Conservation (phyloP, 2,113 vertebrate genomes). For the Parotia lawesii region DNA sequence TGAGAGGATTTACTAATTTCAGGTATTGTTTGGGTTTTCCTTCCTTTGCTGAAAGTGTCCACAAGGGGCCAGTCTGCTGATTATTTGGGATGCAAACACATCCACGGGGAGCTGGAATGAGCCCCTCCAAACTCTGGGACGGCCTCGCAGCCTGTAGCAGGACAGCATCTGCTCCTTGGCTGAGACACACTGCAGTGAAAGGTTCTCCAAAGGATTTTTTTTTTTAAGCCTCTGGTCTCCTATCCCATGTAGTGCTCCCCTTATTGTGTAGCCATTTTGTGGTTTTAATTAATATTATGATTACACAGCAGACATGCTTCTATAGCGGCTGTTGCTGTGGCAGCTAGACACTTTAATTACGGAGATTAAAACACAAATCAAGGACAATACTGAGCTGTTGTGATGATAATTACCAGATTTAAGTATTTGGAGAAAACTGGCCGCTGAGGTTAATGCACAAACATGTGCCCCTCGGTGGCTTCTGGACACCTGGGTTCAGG, state of each 20-base stretch:
- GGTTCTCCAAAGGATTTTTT: not conserved
- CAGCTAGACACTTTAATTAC: constrained; percentile 65
- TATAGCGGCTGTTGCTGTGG: constrained; percentile 46
- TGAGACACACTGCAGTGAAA: not conserved
- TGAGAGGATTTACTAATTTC: not conserved
- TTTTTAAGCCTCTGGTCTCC: not conserved
- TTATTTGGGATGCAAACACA: not conserved
- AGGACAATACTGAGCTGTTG: constrained; percentile 47
- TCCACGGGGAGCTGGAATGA: rapidly evolving
- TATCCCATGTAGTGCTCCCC: not conserved
- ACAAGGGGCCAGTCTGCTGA: constrained; percentile 26
- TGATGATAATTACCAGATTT: constrained; percentile 41
- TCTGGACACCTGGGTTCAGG: not conserved
- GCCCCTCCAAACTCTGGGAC: not conserved
- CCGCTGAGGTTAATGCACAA: not conserved
- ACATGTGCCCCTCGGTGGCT: rapidly evolving
- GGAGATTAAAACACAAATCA: constrained; percentile 65
- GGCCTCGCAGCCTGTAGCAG: rapidly evolving
- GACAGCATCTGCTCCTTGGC: not conserved
- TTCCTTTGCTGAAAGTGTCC: constrained; percentile 30
- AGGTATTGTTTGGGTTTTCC: not conserved
- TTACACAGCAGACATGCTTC: constrained; percentile 47
- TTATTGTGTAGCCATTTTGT: constrained; percentile 15
- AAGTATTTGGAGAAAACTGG: constrained; percentile 20
- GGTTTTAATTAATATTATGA: constrained; percentile 62